Conservation (phyloP, 2,888 invertebrate species). For the Campopleginae sp. region DNA sequence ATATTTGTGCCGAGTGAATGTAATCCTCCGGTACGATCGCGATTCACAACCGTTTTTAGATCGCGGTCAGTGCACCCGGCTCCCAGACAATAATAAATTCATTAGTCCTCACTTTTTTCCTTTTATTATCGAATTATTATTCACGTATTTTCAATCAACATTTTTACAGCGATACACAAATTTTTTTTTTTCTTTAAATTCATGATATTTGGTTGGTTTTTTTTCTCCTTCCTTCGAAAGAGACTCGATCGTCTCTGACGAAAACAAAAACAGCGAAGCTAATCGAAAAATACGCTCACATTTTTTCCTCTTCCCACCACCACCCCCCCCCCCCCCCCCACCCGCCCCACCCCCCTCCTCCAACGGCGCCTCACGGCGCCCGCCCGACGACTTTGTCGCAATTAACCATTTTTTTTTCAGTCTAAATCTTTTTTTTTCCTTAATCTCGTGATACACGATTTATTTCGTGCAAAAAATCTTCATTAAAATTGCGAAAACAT, state of each 20-base stretch:
- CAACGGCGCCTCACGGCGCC: no score
- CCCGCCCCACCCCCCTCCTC: no score
- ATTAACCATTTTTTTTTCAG: constrained; percentile 6
- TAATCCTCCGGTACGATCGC: constrained; percentile 78
- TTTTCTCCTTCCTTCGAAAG: background rate
- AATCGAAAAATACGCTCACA: constrained; percentile 28
- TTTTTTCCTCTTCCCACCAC: constrained; percentile 9
- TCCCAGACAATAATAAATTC: constrained; percentile 71
- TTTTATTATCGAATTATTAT: constrained; percentile 14
- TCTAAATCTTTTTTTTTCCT: background rate
- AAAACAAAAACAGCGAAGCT: constrained; percentile 18
- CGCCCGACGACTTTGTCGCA: constrained; percentile 29
- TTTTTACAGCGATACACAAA: constrained; percentile 9
- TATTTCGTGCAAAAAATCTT: background rate
- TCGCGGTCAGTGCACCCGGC: constrained; percentile 80
- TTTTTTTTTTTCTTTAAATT: background rate
- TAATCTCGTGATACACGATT: background rate
- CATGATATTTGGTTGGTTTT: background rate
- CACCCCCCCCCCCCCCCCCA: background rate
- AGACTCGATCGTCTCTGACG: constrained; percentile 9
- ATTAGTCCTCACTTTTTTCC: background rate
- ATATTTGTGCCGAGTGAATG: constrained; percentile 67
- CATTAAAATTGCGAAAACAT: constrained; percentile 7
- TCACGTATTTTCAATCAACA: constrained; percentile 1
- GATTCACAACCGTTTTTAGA: constrained; percentile 62